phyloP scores from a whole-genome alignment of 2,888 invertebrate species.

The Syrista parreyssii region DNA sequence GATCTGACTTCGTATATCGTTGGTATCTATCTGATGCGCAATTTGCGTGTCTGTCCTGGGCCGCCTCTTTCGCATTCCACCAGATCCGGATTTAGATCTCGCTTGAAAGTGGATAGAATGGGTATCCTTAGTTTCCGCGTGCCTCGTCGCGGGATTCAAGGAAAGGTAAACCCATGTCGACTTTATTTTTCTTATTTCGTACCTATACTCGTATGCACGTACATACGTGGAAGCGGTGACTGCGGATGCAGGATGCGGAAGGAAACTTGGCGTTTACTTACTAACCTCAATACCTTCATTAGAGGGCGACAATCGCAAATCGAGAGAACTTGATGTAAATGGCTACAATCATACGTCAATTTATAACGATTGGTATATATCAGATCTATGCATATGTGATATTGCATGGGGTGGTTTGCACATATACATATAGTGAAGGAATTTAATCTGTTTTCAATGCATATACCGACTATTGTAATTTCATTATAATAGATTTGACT shows the following conservation, averaged over 20 bases:
- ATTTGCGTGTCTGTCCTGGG: constrained; percentile 12
- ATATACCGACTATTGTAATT: background rate
- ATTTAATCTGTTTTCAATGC: background rate
- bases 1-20: constrained; percentile 4
- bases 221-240: too few species aligned
- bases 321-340: too few species aligned
- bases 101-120: background rate
- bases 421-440: background rate
- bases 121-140: background rate
- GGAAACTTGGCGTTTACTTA: too few species aligned
- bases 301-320: too few species aligned
- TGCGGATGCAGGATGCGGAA: too few species aligned
- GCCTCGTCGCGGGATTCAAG: background rate
- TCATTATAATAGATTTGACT: background rate
- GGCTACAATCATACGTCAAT: too few species aligned
- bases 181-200: background rate
- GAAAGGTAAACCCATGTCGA: background rate
- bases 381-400: too few species aligned
- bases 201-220: background rate
- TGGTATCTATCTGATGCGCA: constrained; percentile 18
- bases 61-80: background rate
- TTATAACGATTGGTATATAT: too few species aligned
- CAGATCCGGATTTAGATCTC: constrained; percentile 1
- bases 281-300: too few species aligned
- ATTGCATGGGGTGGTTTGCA: too few species aligned